These are phyloP conservation scores for Origma solitaria DNA, from an alignment of 2,113 vertebrate species.

Conservation along the genomic window DNA sequence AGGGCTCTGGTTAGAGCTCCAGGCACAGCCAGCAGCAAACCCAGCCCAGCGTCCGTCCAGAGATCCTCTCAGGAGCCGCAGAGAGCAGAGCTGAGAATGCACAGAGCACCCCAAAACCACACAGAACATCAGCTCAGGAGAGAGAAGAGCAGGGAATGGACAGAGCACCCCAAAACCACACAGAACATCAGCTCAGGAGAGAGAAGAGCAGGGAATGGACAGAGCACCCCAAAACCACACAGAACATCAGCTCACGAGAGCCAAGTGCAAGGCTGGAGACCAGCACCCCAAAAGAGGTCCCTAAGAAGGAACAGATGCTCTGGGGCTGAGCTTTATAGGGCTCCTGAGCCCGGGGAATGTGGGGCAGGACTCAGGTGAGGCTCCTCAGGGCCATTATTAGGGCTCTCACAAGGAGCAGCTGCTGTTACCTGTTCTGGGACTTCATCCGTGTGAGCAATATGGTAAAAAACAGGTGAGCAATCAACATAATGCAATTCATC, in stretches of 20 bases:
- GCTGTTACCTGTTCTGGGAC: background rate
- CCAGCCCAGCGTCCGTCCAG: background rate
- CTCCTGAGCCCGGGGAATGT: background rate
- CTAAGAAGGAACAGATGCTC: too few relatives aligned
- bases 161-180: too few relatives aligned
- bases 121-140: too few relatives aligned
- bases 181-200: too few relatives aligned
- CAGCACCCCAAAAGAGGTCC: too few relatives aligned
- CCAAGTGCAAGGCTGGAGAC: rapidly evolving
- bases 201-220: too few relatives aligned
- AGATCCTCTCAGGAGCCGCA: background rate
- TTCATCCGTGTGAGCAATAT: background rate
- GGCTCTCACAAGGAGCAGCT: background rate
- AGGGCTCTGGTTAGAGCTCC: too few relatives aligned
- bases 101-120: rapidly evolving
- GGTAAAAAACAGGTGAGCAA: background rate
- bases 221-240: too few relatives aligned
- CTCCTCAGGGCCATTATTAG: background rate
- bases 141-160: too few relatives aligned
- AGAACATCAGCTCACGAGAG: too few relatives aligned
- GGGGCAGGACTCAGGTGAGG: background rate
- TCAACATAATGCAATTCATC: background rate
- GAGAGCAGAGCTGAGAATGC: rapidly evolving
- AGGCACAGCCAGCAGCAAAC: background rate
- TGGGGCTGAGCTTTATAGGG: background rate